These are phyloP conservation scores for Hermaeophaga mercurialis DNA, from an alignment of 2,888 invertebrate species.

Conservation along the genomic window DNA sequence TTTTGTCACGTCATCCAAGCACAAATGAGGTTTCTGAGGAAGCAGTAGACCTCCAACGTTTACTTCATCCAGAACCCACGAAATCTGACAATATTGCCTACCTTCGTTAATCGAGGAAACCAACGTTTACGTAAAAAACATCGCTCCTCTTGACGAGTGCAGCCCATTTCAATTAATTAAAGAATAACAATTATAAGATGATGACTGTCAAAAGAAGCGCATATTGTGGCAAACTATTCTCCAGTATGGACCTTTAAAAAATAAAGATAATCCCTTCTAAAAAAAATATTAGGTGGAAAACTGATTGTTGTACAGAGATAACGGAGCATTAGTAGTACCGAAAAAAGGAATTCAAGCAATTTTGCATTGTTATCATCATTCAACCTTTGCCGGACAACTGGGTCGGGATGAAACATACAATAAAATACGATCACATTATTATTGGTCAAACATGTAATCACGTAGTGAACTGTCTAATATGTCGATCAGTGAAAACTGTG, in stretches of 20 bases:
- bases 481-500: slow-evolving; percentile 9
- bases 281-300: neutral
- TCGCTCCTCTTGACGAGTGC: neutral
- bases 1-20: slow-evolving; percentile 32
- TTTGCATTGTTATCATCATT: slow-evolving; percentile 19
- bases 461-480: slow-evolving; percentile 13
- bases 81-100: neutral
- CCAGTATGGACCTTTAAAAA: neutral
- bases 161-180: neutral
- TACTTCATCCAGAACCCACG: neutral
- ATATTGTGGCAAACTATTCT: neutral
- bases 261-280: neutral
- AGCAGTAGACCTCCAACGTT: neutral
- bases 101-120: no score
- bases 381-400: slow-evolving; percentile 32
- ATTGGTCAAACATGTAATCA: slow-evolving; percentile 39
- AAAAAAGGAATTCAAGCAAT: neutral
- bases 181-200: neutral
- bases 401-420: slow-evolving; percentile 37
- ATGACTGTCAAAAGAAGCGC: neutral
- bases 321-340: neutral
- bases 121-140: neutral
- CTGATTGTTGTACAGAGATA: neutral
- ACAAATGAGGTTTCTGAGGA: neutral
- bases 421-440: slow-evolving; percentile 35